These are phyloP conservation scores for Esox masquinongy DNA, from an alignment of 2,797 vertebrate genomes.

Conservation along the genomic window DNA sequence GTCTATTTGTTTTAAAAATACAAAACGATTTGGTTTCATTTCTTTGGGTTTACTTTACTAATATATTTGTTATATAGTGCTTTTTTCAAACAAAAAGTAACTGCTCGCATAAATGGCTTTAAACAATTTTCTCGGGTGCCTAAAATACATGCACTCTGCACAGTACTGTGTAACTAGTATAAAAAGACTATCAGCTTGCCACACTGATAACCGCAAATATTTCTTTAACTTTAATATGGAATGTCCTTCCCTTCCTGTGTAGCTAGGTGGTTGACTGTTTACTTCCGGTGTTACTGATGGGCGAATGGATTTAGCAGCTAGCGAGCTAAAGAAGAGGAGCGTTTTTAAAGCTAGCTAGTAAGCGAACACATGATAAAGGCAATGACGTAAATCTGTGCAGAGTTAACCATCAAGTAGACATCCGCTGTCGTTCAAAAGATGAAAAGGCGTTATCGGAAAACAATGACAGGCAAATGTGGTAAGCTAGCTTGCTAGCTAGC, in stretches of 20 bases:
- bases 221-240: too few species aligned
- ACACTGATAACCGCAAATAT: constrained; percentile 30
- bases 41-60: too few species aligned
- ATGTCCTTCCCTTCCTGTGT: constrained; percentile 48
- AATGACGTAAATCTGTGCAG: neutral
- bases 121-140: too few species aligned
- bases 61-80: too few species aligned
- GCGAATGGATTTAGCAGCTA: constrained; percentile 16
- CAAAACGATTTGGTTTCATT: too few species aligned
- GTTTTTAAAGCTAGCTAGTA: neutral
- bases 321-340: neutral
- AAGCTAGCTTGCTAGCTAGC: constrained; percentile 54
- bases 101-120: too few species aligned
- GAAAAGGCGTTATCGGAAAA: neutral
- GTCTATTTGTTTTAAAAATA: too few species aligned
- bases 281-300: constrained; percentile 63
- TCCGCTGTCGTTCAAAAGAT: neutral
- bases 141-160: too few species aligned
- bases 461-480: neutral
- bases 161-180: too few species aligned
- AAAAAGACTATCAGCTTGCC: too few species aligned
- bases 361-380: neutral
- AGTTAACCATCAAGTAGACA: neutral
- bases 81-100: too few species aligned
- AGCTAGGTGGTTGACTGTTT: constrained; percentile 40